Base-by-base conservation (phyloP, 2,113 vertebrate genomes). In the Oriolus oriolus region DNA sequence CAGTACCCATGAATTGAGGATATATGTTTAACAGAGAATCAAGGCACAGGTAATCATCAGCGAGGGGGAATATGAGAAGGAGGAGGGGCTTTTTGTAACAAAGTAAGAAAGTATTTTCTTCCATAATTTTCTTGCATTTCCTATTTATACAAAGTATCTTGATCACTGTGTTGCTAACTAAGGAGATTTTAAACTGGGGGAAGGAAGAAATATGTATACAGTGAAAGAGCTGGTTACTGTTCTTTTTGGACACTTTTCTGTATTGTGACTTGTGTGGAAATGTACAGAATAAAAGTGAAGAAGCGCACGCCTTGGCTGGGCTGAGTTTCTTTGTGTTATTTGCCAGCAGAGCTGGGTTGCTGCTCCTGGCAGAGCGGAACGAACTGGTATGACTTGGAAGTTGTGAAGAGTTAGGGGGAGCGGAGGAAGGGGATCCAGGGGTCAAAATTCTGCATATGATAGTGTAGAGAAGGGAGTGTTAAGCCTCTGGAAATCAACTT, bases 201-300 rank as follows among this genome's bases (percentile, higher is more conserved):
- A 96, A 96, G 78, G 78, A 94, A 52, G 68, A 95, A 95, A 96
- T 74, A 56, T 96, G 87, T 96, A 95, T 93, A 63, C 86, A 91
- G 84, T 75, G 94, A 93, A 96, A 95, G 74, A 96, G 93, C 80
- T 95, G 90, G 79, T 88, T 96, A 78, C 45, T 87, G 56, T 88
- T 98, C 93, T 80, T 95, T 97, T 97, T 96, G 97, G 91, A 96
- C 93, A 95, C 95, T 93, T 97, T 96, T 84, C 95, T 98, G 98
- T 98, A 97, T 98, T 97, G 98, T 98, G 96, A 95, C 89, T 97
- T 95, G 93, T 96, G 88, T 98, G 97, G 95, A 98, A 96, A 97
- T 97, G 93, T 98, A 97, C 94, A 98, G 97, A 98, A 98, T 97
- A 98, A 98, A 98, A 97, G 70, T 66, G 94, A 98, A 97, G 89